Conservation (phyloP, 2,888 invertebrate genomes). For the Eumerus sabulonum region DNA sequence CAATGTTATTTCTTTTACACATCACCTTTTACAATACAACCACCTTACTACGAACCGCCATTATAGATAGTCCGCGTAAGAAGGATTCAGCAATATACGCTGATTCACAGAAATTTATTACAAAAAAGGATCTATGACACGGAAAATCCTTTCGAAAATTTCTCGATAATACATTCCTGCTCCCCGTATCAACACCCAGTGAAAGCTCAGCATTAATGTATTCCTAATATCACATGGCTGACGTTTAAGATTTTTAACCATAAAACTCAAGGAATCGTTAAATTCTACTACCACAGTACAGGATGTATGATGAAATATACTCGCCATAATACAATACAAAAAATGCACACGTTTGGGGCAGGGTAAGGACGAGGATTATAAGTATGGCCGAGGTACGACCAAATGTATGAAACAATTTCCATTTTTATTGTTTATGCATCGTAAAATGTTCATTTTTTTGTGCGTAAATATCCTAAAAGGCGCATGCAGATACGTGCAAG, state of each 20-base stretch:
- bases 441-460: conserved; percentile 42
- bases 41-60: no score
- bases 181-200: conserved; percentile 27
- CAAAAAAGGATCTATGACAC: conserved; percentile 60
- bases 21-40: no score
- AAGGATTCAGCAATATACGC: conserved; percentile 5
- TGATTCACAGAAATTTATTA: conserved; percentile 62
- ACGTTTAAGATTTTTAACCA: conserved; percentile 49
- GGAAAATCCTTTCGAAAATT: conserved; percentile 56
- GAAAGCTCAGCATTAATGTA: conserved; percentile 46
- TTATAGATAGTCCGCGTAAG: background rate
- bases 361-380: no score
- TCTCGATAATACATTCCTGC: conserved; percentile 46
- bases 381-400: background rate
- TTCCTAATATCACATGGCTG: conserved; percentile 60
- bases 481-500: conserved; percentile 4
- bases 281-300: background rate
- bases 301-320: conserved; percentile 19
- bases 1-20: no score
- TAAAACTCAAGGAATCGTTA: conserved; percentile 37
- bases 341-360: no score
- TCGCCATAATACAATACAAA: background rate
- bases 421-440: conserved; percentile 54
- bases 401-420: conserved; percentile 38
- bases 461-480: conserved; percentile 29